A percentile compares a stretch with the other conserved stretches of the same genome.
Conservation (phyloP, 1,140 invertebrate genomes). For the Holcopasites calliopsidis region DNA sequence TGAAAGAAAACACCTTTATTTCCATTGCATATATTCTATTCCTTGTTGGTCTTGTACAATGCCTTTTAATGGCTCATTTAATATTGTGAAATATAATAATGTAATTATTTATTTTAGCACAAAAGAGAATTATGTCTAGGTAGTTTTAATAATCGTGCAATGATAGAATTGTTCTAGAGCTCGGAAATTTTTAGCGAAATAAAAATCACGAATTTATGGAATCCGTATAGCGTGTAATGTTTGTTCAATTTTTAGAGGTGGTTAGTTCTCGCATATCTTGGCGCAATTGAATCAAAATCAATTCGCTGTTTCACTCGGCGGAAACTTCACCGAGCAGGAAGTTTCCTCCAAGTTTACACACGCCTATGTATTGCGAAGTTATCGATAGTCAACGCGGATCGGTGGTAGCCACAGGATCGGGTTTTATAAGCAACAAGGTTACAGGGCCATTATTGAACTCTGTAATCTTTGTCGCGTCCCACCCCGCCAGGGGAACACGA, state of each 20-base stretch:
- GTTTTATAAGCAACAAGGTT: constrained; percentile 31
- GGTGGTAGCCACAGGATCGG: constrained; percentile 8
- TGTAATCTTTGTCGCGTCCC: constrained; percentile 31
- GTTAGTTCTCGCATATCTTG: too few relatives aligned
- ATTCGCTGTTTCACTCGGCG: background rate
- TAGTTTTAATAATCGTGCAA: too few relatives aligned
- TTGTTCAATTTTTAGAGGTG: too few relatives aligned
- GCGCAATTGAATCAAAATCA: too few relatives aligned
- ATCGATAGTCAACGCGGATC: background rate
- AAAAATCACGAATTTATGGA: too few relatives aligned
- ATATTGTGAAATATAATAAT: too few relatives aligned
- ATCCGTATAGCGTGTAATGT: too few relatives aligned
- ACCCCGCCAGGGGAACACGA: background rate
- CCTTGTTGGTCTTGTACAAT: background rate
- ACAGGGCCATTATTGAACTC: constrained; percentile 30
- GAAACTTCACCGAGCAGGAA: background rate
- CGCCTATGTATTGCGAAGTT: background rate
- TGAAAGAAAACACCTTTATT: background rate
- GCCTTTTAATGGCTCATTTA: too few relatives aligned
- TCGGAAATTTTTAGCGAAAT: too few relatives aligned
- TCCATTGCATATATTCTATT: background rate
- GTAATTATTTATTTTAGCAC: too few relatives aligned
- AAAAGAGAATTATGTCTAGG: too few relatives aligned
- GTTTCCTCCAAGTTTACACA: background rate
- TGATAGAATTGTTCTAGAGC: too few relatives aligned